Percentiles rank a stretch among this genome's conserved stretches.
These are phyloP conservation scores for Hirtodrosophila alboralis DNA, from an alignment of 2,888 invertebrate species.

Conservation along the genomic window DNA sequence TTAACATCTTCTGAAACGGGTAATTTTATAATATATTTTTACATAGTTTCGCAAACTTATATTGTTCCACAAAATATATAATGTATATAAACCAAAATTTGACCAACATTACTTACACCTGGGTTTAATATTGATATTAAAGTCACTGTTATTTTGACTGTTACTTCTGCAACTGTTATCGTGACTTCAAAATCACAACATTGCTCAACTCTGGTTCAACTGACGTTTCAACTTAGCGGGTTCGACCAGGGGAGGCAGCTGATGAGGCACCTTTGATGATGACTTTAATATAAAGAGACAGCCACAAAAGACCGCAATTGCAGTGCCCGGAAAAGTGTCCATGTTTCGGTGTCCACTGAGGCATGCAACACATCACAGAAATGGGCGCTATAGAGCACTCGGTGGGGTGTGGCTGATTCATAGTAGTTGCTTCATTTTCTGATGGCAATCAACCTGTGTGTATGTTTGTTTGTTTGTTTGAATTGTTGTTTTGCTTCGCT, in stretches of 20 bases:
- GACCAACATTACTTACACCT: no score
- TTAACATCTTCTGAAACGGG: no score
- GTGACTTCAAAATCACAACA: no score
- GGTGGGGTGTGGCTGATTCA: slow-evolving; percentile 31
- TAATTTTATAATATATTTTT: no score
- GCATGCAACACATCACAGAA: slow-evolving; percentile 45
- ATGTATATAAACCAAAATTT: no score
- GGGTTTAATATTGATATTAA: no score
- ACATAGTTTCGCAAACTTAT: no score
- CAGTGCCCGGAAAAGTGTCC: slow-evolving; percentile 45
- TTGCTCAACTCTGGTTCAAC: no score
- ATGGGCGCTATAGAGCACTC: slow-evolving; percentile 1
- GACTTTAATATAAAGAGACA: slow-evolving; percentile 50
- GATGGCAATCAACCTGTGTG: slow-evolving; percentile 37
- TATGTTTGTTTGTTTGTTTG: slow-evolving; percentile 14
- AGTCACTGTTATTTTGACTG: no score
- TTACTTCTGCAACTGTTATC: no score
- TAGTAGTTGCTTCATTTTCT: slow-evolving; percentile 19
- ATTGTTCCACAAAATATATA: no score
- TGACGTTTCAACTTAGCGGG: neutral
- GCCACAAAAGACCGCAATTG: slow-evolving; percentile 25
- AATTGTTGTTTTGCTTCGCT: slow-evolving; percentile 42
- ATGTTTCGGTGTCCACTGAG: slow-evolving; percentile 68
- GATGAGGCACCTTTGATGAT: slow-evolving; percentile 28
- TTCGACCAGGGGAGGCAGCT: neutral